Evolutionary conservation across 2,888 invertebrate genomes (phyloP).

Genomic region (Drosophila basisetae): DNA sequence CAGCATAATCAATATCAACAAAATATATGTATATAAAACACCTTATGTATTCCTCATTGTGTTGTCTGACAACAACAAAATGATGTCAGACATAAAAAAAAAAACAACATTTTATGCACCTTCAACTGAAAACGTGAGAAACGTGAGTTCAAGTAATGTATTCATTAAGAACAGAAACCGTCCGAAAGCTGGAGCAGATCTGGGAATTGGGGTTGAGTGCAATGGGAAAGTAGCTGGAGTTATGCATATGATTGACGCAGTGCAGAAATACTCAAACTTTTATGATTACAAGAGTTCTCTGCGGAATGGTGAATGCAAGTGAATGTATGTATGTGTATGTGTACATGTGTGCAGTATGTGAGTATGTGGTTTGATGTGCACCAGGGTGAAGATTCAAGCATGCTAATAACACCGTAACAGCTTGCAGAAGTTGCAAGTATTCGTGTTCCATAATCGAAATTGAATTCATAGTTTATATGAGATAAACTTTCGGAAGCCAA

Average conservation of each 20-base stretch:
- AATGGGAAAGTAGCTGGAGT: background rate
- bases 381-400: background rate
- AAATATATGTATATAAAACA: background rate
- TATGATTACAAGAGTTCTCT: conserved; percentile 58
- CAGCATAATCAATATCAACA: background rate
- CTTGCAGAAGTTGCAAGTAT: conserved; percentile 40
- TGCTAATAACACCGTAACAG: background rate
- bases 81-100: background rate
- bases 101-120: background rate
- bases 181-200: background rate
- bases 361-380: background rate
- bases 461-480: conserved; percentile 19
- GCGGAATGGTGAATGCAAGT: conserved; percentile 57
- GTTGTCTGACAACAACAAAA: background rate
- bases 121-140: background rate
- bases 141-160: conserved; percentile 26
- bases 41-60: background rate
- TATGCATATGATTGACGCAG: conserved; percentile 54
- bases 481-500: conserved; percentile 24
- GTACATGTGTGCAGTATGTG: background rate
- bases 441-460: conserved; percentile 18
- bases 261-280: conserved; percentile 50
- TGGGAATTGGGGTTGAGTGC: background rate
- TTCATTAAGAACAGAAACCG: conserved; percentile 34
- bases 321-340: background rate